Base-by-base conservation (phyloP, 2,113 vertebrate genomes). In the Danionella cerebrum region DNA sequence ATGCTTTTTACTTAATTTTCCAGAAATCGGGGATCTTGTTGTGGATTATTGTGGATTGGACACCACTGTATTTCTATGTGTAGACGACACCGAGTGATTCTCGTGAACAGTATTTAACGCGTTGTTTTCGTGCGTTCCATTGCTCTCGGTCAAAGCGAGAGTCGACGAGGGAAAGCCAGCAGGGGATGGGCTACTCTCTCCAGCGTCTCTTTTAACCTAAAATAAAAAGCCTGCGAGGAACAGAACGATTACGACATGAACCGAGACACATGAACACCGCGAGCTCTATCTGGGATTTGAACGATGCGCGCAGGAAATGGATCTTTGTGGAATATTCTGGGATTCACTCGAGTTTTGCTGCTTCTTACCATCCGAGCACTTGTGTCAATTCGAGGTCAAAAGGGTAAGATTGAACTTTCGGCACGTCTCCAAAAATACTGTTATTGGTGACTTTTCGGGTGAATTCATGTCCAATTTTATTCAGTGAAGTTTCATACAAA, bases 391-490 rank as follows among this genome's bases (percentile, higher is more conserved):
- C 31, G 33, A 53, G 71, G 80, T 19, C 87, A 88, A 59, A 77
- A 84, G 50, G 88, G 88, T 89, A 81, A 86, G 86, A 67, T 44
- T 62, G 45, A 12, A 3, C 3, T 13, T 35, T 22, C 0, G 0
- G 2, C 19, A 11, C 8, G 6, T 19, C n/a, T n/a, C n/a, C n/a
- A n/a, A n/a, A n/a, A 44, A 18, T 18, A 2, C 18, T 47, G 5
- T 19, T 12, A 22, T 11, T 18, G 5, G 19, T 10, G 19, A 47
- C 44, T 47, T n/a, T n/a, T n/a, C n/a, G n/a, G n/a, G 10, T 22
- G 11, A 9, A 0, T 52, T 16, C 13, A 9, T 9, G 24, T 25
- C 4, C 1, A 29, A 1, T 5, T 1, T 16, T 3, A n/a, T n/a
- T n/a, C n/a, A n/a, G n/a, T n/a, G 1, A 29, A 51, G 24, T 31